Conservation (phyloP, 2,888 invertebrate species). For the Chrysomela aeneicollis region DNA sequence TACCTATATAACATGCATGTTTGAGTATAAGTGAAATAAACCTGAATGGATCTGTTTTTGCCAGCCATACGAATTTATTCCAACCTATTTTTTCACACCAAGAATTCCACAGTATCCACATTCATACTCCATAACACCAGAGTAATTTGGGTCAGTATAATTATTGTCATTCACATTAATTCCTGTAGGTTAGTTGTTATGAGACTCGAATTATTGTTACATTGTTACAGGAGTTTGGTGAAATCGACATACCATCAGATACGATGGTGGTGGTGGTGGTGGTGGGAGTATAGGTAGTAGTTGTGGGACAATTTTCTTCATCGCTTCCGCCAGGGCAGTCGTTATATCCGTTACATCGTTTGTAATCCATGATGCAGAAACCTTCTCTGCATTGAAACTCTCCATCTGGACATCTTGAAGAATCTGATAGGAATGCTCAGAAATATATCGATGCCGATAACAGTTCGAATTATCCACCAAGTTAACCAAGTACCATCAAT, state of each 20-base stretch:
- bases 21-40: too few species aligned
- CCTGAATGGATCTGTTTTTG: too few species aligned
- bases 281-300: conserved; percentile 3
- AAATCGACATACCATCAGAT: conserved; percentile 41
- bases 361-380: conserved; percentile 67
- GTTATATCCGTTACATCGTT: conserved; percentile 63
- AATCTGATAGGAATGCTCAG: conserved; percentile 14
- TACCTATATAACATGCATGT: too few species aligned
- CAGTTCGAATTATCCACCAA: neutral
- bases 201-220: too few species aligned
- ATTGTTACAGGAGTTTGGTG: conserved; percentile 5
- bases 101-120: too few species aligned
- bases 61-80: too few species aligned
- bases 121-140: too few species aligned
- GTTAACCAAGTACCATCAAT: neutral
- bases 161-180: too few species aligned
- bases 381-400: conserved; percentile 69
- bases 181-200: too few species aligned
- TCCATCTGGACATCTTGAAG: conserved; percentile 51
- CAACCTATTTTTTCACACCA: neutral
- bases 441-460: neutral
- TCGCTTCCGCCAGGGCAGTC: conserved; percentile 61
- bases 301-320: conserved; percentile 56
- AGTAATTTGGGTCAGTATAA: too few species aligned
- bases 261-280: conserved; percentile 32